phyloP scores from a whole-genome alignment of 2,113 vertebrate genomes.

The Rhineura floridana region DNA sequence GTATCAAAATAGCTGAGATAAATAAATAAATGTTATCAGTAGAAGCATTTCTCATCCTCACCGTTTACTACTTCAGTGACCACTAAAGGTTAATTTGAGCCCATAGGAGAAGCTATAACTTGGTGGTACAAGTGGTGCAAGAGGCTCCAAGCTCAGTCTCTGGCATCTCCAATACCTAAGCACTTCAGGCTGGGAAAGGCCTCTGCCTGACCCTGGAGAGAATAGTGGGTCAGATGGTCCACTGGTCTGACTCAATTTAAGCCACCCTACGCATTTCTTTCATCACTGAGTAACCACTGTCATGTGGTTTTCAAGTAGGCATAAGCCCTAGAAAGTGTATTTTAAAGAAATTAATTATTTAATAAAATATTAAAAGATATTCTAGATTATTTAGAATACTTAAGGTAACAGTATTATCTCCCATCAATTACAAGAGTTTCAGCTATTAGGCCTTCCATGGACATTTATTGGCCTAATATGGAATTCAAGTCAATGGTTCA shows the following conservation, averaged over 20 bases:
- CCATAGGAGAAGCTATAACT: neutral
- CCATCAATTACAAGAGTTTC: neutral
- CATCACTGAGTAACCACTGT: neutral
- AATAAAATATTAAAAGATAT: neutral
- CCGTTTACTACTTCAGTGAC: neutral
- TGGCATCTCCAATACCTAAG: neutral
- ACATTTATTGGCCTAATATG: neutral
- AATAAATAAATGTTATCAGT: too few relatives aligned
- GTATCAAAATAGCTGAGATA: too few relatives aligned
- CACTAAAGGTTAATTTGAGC: neutral
- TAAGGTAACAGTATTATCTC: neutral
- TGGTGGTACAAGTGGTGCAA: neutral
- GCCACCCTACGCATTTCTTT: neutral
- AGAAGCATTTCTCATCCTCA: too few relatives aligned
- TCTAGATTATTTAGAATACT: neutral
- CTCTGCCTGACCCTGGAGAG: neutral
- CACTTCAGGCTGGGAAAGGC: neutral
- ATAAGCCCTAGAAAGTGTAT: neutral
- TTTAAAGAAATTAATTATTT: neutral
- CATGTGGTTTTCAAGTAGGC: neutral
- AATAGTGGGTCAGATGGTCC: neutral
- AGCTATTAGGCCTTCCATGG: neutral
- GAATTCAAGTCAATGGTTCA: neutral
- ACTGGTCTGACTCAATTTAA: neutral
- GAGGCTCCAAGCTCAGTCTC: neutral